Evolutionary conservation across 2,113 vertebrate genomes (phyloP).

Genomic region (Urocolius indicus): DNA sequence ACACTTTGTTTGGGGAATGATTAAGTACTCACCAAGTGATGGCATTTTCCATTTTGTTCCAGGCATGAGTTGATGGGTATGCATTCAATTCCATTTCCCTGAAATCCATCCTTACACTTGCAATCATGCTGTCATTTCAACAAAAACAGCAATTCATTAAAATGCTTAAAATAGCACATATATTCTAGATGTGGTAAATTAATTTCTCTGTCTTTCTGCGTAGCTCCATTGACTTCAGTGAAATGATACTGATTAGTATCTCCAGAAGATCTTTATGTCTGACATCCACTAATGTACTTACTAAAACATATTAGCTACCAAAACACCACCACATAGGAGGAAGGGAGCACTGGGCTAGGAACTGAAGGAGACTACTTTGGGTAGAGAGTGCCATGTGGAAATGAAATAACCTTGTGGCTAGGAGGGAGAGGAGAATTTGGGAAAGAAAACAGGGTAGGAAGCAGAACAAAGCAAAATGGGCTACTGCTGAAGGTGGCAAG

Average conservation of each 20-base stretch:
- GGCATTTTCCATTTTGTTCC: constrained; percentile 81
- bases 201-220: neutral
- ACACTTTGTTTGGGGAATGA: constrained; percentile 47
- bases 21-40: constrained; percentile 84
- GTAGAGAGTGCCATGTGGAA: neutral
- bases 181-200: neutral
- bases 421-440: neutral
- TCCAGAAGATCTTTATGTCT: neutral
- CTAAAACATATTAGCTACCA: neutral
- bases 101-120: constrained; percentile 86
- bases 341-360: neutral
- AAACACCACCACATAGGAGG: accelerated
- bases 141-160: constrained; percentile 3
- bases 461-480: neutral
- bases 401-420: neutral
- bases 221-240: neutral
- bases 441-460: neutral
- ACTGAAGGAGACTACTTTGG: neutral
- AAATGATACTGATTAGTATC: neutral
- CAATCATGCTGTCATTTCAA: constrained; percentile 83
- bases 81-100: constrained; percentile 86
- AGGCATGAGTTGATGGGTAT: constrained; percentile 84
- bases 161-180: neutral
- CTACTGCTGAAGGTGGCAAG: neutral
- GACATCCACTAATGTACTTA: neutral